Percentiles rank a stretch among this genome's conserved stretches.
Evolutionary conservation across 1,140 invertebrate genomes (phyloP).

Genomic region (Macrobrachium nipponense): DNA sequence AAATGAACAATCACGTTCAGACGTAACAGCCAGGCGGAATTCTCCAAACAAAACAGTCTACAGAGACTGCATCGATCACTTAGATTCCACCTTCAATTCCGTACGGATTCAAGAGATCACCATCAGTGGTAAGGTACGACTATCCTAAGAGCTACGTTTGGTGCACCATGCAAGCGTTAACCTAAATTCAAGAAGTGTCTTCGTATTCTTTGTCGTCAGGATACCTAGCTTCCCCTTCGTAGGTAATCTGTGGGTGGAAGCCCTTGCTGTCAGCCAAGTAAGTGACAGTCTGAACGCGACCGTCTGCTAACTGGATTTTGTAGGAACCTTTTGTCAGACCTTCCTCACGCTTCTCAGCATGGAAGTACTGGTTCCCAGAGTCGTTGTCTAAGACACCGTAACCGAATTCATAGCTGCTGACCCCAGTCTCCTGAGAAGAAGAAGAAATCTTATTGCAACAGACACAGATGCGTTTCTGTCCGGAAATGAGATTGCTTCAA

Average conservation of each 20-base stretch:
- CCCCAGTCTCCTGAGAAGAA: slow-evolving; percentile 22
- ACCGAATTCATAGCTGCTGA: slow-evolving; percentile 42
- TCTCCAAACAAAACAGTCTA: not conserved
- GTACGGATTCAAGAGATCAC: not conserved
- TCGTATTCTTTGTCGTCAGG: not conserved
- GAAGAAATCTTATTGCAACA: not conserved
- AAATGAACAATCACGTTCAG: not conserved
- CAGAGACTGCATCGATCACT: not conserved
- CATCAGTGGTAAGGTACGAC: not conserved
- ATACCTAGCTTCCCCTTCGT: slow-evolving; percentile 24
- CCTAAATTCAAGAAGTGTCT: not conserved
- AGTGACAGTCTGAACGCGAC: slow-evolving; percentile 49
- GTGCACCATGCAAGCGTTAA: too few relatives aligned
- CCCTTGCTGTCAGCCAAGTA: slow-evolving; percentile 41
- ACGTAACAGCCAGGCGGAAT: not conserved
- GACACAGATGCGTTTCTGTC: not conserved
- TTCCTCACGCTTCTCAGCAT: slow-evolving; percentile 45
- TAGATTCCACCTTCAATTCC: not conserved
- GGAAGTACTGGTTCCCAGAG: slow-evolving; percentile 48
- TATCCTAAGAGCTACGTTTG: not conserved
- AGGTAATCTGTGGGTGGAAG: slow-evolving; percentile 45
- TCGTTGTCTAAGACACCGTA: slow-evolving; percentile 36
- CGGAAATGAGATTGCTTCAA: too few relatives aligned
- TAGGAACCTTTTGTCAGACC: slow-evolving; percentile 48
- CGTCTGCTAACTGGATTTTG: slow-evolving; percentile 48